phyloP scores from a whole-genome alignment of 2,113 vertebrate species.

The Psephotus haematonotus region DNA sequence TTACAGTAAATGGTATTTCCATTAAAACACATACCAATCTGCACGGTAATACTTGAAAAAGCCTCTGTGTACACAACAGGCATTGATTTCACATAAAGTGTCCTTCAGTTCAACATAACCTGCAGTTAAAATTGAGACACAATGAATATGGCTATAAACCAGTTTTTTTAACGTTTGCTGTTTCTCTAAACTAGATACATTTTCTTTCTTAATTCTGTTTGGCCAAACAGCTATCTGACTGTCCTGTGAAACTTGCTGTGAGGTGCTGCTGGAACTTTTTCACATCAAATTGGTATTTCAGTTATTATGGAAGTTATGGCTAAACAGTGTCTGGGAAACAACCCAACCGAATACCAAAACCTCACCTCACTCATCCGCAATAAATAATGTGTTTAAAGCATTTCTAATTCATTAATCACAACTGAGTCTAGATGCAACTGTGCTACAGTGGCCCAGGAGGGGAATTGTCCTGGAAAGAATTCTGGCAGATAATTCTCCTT shows the following conservation, averaged over 20 bases:
- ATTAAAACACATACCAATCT: not conserved
- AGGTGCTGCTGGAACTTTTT: not conserved
- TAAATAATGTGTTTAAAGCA: not conserved
- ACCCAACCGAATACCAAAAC: not conserved
- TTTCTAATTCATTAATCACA: not conserved
- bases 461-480: not conserved
- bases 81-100: not conserved
- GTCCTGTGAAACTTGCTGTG: not conserved
- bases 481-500: not conserved
- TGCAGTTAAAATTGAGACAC: not conserved
- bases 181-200: not conserved
- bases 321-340: not conserved
- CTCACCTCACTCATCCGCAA: not conserved
- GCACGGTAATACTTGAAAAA: not conserved
- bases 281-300: not conserved
- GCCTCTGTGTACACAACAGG: not conserved
- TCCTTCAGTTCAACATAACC: not conserved
- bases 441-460: not conserved
- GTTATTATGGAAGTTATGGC: not conserved
- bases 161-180: not conserved
- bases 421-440: not conserved
- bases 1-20: constrained; percentile 7
- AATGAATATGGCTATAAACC: not conserved
- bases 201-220: not conserved
- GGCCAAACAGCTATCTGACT: not conserved